Percentiles rank a stretch among this genome's conserved stretches.
Evolutionary conservation across 2,888 invertebrate species (phyloP).

Genomic region (Asteroscopus sphinx): DNA sequence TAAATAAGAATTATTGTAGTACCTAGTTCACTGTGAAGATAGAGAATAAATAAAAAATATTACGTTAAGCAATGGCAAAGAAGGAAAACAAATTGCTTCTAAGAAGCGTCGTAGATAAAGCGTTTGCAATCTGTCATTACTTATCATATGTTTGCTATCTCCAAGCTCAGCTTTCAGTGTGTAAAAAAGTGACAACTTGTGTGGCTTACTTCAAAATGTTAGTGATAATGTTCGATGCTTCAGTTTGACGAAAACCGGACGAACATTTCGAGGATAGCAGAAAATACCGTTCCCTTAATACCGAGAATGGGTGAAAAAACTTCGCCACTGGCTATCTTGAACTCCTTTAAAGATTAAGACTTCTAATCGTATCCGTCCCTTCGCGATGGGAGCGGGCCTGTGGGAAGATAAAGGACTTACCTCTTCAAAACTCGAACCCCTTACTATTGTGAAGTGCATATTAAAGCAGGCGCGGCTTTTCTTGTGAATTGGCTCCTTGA

Average conservation of each 20-base stretch:
- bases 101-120: constrained; percentile 44
- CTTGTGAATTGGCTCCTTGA: constrained; percentile 79
- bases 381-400: constrained; percentile 75
- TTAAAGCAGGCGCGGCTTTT: constrained; percentile 79
- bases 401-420: constrained; percentile 85
- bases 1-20: constrained; percentile 12
- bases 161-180: constrained; percentile 26
- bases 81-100: constrained; percentile 48
- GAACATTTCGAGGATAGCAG: constrained; percentile 13
- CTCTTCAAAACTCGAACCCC: constrained; percentile 84
- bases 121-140: constrained; percentile 66
- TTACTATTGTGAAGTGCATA: constrained; percentile 86
- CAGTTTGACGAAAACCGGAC: constrained; percentile 34
- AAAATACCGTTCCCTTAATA: constrained; percentile 38
- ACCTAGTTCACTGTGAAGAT: constrained; percentile 11
- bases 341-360: constrained; percentile 79
- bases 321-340: constrained; percentile 60
- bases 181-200: constrained; percentile 51
- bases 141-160: constrained; percentile 62
- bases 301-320: constrained; percentile 52
- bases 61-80: constrained; percentile 18
- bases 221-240: constrained; percentile 23
- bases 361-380: constrained; percentile 82
- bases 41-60: constrained; percentile 30
- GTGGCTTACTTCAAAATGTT: constrained; percentile 36